phyloP scores from a whole-genome alignment of 2,888 invertebrate species.

The Diloba caeruleocephala region DNA sequence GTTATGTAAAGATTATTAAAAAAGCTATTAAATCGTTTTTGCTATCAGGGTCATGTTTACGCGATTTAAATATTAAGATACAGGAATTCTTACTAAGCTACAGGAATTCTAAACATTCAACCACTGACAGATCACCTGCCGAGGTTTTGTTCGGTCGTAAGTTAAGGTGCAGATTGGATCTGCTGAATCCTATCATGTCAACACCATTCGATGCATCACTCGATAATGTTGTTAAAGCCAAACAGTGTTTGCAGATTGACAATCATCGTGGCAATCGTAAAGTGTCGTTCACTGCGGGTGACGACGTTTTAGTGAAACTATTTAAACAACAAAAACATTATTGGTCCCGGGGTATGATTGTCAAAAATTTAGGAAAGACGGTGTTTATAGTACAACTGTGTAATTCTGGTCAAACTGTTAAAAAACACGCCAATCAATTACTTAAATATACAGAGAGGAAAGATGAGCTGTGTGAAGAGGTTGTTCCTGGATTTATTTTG shows the following conservation, averaged over 20 bases:
- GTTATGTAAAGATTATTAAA: slow-evolving; percentile 6
- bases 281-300: not conserved
- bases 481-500: slow-evolving; percentile 3
- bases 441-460: slow-evolving; percentile 9
- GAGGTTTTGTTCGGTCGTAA: slow-evolving; percentile 8
- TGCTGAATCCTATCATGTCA: slow-evolving; percentile 1
- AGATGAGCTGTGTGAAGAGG: slow-evolving; percentile 1
- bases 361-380: not conserved
- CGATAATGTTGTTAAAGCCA: not conserved
- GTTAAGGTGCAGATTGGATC: slow-evolving; percentile 6
- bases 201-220: slow-evolving; percentile 8
- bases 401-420: not conserved
- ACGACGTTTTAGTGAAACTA: slow-evolving; percentile 1
- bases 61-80: slow-evolving; percentile 7
- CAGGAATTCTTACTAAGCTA: slow-evolving; percentile 6
- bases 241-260: slow-evolving; percentile 10
- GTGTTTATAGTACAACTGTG: slow-evolving; percentile 1
- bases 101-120: slow-evolving; percentile 11
- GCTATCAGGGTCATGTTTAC: not conserved
- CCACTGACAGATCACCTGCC: slow-evolving; percentile 13
- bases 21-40: slow-evolving; percentile 5
- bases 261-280: slow-evolving; percentile 7
- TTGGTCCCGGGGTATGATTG: slow-evolving; percentile 3
- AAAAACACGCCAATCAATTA: slow-evolving; percentile 7
- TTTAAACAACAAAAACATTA: slow-evolving; percentile 2